These are phyloP conservation scores for Euphonia xanthogaster DNA, from an alignment of 2,797 vertebrate species.

Conservation along the genomic window DNA sequence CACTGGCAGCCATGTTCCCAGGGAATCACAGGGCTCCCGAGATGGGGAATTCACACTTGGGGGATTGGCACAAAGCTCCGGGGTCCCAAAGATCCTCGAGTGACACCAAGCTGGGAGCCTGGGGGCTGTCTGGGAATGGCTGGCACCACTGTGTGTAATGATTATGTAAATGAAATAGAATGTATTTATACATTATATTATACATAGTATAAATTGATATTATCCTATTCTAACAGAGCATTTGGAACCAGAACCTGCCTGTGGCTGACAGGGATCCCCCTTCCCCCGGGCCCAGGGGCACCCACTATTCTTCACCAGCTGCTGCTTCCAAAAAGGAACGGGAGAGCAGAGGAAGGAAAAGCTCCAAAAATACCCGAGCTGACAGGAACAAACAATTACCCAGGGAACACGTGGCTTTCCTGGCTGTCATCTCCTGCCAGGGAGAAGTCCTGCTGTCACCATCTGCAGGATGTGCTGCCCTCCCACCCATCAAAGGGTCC, in stretches of 20 bases:
- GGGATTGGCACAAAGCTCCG: not conserved
- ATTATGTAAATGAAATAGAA: not conserved
- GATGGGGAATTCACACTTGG: not conserved
- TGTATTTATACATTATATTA: not conserved
- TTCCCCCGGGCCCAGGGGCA: not conserved
- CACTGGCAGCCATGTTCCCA: not conserved
- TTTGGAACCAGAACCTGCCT: not conserved
- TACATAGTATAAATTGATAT: not conserved
- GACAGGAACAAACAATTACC: slow-evolving; percentile 29
- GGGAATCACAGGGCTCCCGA: not conserved
- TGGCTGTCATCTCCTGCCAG: not conserved
- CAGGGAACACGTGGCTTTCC: slow-evolving; percentile 17
- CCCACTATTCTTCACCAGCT: not conserved
- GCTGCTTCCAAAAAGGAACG: not conserved
- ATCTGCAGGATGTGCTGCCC: not conserved
- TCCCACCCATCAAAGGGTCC: not conserved
- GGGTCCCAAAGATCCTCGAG: not conserved
- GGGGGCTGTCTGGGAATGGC: not conserved
- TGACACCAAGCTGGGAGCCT: rapidly evolving
- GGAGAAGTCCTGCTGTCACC: slow-evolving; percentile 20
- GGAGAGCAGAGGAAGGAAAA: slow-evolving; percentile 15
- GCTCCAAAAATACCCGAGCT: slow-evolving; percentile 27
- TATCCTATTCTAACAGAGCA: not conserved
- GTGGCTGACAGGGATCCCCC: not conserved
- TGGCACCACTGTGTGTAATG: not conserved